Base-by-base conservation (phyloP, 2,113 vertebrate genomes). In the Paraplagusia blochii region DNA sequence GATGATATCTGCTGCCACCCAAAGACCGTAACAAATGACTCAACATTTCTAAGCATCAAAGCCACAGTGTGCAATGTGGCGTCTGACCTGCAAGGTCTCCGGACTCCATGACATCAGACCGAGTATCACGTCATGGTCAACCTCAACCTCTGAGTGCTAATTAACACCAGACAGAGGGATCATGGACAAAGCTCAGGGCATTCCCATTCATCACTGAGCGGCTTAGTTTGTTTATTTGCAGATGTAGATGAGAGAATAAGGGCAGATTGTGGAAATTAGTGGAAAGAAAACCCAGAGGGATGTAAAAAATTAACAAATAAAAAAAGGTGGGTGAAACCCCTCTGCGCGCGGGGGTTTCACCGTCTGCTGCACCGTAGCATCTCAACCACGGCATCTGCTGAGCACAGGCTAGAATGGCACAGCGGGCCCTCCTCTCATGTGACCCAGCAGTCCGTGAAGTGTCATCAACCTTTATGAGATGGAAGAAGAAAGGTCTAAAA, bases 61-160 rank as follows among this genome's bases (percentile, higher is more conserved):
- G 79, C 56, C 59, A 15, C 64, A 19, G 51, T 42, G 73, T 63
- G 73, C 71, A 83, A 83, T 69, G 77, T 86, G 82, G 83, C 60
- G 80, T 75, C 81, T 84, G 85, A 88, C 86, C 83, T 84, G 84
- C 57, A 66, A 79, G 77, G 80, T 78, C 63, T 73, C 64, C 53
- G 77, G 73, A 86, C 81, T 74, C 76, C 76, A 85, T 89, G 88
- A 89, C 85, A 88, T 87, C 88, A 88, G 81, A 78, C 46, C 67
- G 50, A 66, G 72, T 35, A 83, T 85, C 81, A 82, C 83, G 76
- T 88, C 83, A 85, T 79, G 80, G 83, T 85, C 81, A 84, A 75
- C 87, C 84, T 81, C 63, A 58, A 77, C 69, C 82, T 69, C 70
- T 9, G 66, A 69, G 74, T 67, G 79, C 83, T 91, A 90, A 90